Evolutionary conservation across 2,888 invertebrate species (phyloP), one percentile per base, ranked within the genome.

Genomic region (Hermodice carunculata): DNA sequence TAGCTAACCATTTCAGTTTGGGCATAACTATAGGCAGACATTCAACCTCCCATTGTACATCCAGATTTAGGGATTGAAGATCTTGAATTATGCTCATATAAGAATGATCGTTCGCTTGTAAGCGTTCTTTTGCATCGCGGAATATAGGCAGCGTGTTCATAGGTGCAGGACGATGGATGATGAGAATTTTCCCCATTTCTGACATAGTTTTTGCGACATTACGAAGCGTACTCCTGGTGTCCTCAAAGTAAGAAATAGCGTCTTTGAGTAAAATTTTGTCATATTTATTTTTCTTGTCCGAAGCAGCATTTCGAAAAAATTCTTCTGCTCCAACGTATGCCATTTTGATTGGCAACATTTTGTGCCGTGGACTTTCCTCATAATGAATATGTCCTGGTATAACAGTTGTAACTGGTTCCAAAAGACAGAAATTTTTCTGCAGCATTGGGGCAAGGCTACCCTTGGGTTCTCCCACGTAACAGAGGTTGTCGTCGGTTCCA

Each of bases 11-110:
- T 56, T 80, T 80, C 46, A 67, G 63, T 68, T 80, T 82, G 22
- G 77, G 70, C 70, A 84, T 81, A 8, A 75, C 54, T 5, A 83
- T 69, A 4, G 82, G 82, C 14, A 83, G 67, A 46, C 71, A 74
- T 57, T 83, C 83, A 19, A 84, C 71, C 49, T 84, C 79, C 84
- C 83, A 84, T 58, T 79, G 69, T 32, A 83, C 81, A 59, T 83
- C 81, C 37, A 80, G 74, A 28, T 46, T 61, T 37, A 77, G 71
- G 40, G 70, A 64, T 62, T 81, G 79, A 17, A 84, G 69, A 42
- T 80, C 79, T 58, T 78, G 76, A 43, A 84, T 78, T 42, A 82
- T 78, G 59, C 73, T 68, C 70, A 78, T 76, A 62, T 82, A 82
- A 4, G 79, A 73, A 29, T 76, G 74, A 62, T 83, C 83, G 44